Evolutionary conservation across 2,113 vertebrate genomes (phyloP), one percentile per base, ranked within the genome.

Genomic region (Xenopus laevis): DNA sequence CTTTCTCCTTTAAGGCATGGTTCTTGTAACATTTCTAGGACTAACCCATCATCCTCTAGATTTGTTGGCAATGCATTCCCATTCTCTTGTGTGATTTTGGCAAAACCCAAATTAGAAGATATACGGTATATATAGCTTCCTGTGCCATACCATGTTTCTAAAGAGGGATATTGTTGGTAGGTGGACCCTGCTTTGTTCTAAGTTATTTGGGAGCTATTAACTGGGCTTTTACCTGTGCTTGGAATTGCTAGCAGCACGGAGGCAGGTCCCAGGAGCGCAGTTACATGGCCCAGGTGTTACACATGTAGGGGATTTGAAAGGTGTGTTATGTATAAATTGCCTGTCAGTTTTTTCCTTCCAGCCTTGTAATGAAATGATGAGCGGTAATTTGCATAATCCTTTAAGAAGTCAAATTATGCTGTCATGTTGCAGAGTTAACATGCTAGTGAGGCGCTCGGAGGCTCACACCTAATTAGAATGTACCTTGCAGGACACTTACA

Each of bases 361-460:
- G 89, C 92, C 90, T 84, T 92, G 89, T 91, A 91, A 91, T 93
- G 92, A 92, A 91, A 92, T 95, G 92, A 95, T 95, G 94, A 94
- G 92, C 86, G 85, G 88, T 92, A 90, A 95, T 95, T 95, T 95
- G 93, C 94, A 95, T 94, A 95, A 95, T 94, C 94, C 93, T 95
- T 95, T 94, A 95, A 95, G 93, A 93, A 95, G 93, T 94, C 94
- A 95, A 95, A 95, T 95, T 94, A 94, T 93, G 93, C 93, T 95
- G 94, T 95, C 94, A 94, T 94, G 92, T 95, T 93, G 92, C 94
- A 95, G 94, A 95, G 90, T 95, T 95, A 95, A 95, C 92, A 95
- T 93, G 94, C 93, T 95, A 93, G 93, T 91, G 91, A 92, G 89
- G 91, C 93, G 93, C 93, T 92, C 87, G 84, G 91, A 93, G 92